Evolutionary conservation across 2,888 invertebrate genomes (phyloP).

Genomic region (Xylota segnis): DNA sequence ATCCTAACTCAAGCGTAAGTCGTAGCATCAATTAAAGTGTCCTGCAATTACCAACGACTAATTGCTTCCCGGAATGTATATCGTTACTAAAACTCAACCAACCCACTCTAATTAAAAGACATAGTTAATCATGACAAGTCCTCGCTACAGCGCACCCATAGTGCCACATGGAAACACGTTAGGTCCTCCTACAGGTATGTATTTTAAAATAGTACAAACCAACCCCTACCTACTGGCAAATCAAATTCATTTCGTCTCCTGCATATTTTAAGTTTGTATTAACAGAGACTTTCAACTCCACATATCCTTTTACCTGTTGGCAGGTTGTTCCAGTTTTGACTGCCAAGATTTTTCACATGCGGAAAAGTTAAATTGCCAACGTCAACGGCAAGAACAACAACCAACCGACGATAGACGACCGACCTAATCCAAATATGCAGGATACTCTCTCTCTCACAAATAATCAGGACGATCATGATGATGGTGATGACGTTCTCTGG

Average conservation of each 20-base stretch:
- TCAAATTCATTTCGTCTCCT: neutral
- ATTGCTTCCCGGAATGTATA: conserved; percentile 7
- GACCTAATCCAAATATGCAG: conserved; percentile 16
- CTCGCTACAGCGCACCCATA: neutral
- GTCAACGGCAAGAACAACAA: conserved; percentile 21
- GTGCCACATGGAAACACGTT: neutral
- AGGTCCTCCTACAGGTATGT: neutral
- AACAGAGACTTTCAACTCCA: neutral
- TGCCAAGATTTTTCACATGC: conserved; percentile 48
- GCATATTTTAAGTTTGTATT: conserved; percentile 5
- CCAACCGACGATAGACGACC: neutral
- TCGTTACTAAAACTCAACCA: neutral
- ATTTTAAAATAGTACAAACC: neutral
- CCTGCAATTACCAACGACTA: neutral
- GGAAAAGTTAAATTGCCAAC: conserved; percentile 68
- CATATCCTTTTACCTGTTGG: conserved; percentile 16
- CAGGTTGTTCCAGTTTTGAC: conserved; percentile 24
- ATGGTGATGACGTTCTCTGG: conserved; percentile 38
- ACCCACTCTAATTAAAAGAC: conserved; percentile 14
- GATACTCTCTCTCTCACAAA: neutral
- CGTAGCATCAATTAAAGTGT: neutral
- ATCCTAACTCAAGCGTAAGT: neutral
- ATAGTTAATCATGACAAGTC: conserved; percentile 1
- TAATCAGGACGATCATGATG: neutral
- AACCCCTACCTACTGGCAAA: neutral